Base-by-base conservation (phyloP, 2,797 vertebrate genomes). In the Phoebastria nigripes region DNA sequence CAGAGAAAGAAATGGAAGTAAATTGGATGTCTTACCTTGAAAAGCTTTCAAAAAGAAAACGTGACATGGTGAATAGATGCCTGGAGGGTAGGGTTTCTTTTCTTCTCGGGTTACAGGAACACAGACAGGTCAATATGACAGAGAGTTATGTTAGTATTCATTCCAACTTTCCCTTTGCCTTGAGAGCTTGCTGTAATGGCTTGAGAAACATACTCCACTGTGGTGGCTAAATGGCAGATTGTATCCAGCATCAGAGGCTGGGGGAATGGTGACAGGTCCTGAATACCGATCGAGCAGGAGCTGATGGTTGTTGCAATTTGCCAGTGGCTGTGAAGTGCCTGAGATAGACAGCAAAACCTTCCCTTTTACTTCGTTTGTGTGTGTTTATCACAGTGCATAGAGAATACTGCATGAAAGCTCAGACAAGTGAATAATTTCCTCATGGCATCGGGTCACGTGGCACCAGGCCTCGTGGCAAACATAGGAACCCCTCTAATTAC, bases 21-120 rank as follows among this genome's bases (percentile, higher is more conserved):
- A 97, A 97, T 96, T 94, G 80, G 70, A 95, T 92, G 89, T 87
- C 80, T 93, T 95, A 76, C 94, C 93, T 94, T 93, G 89, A 87
- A 95, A 96, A 93, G 87, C 90, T 93, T 95, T 96, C 82, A 87
- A 69, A 92, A 93, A 81, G 90, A 73, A 94, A 91, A 89, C 10
- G 35, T 94, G 91, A 94, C 72, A 41, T 18, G 55, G 74, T 87
- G 95, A 94, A 94, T 71, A 90, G 92, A 90, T 90, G 58, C 82
- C 96, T 85, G 51, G 72, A 82, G 73, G 80, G 59, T 67, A 74
- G 73, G 44, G 16, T 0, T 0, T 58, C 72, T 67, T 67, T 85
- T 81, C 61, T 72, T 76, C 78, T 93, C 77, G 70, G 74, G 83
- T 91, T 97, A 84, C 87, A 66, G 82, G 73, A 83, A 73, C 55